phyloP scores from a whole-genome alignment of 2,888 invertebrate species.

The Entomobrya multifasciata region DNA sequence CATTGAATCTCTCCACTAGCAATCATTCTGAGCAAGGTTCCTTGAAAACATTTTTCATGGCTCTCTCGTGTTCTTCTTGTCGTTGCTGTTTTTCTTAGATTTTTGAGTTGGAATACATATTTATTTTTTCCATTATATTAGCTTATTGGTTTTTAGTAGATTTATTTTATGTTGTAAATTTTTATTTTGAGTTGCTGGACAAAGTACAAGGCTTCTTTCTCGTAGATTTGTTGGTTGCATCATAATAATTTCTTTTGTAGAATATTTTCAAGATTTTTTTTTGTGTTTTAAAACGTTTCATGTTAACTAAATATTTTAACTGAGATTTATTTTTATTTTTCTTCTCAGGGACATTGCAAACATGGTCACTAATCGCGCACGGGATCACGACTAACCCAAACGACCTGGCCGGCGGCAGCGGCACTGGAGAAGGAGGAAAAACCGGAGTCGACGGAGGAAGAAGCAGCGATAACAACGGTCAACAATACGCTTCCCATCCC shows the following conservation, averaged over 20 bases:
- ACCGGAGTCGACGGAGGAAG: slow-evolving; percentile 60
- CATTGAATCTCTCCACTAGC: background rate
- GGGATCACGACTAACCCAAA: slow-evolving; percentile 83
- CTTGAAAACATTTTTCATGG: background rate
- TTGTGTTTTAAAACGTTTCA: too few relatives aligned
- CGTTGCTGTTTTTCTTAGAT: background rate
- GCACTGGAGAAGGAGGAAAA: slow-evolving; percentile 56
- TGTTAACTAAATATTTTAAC: too few relatives aligned
- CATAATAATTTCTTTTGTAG: slow-evolving; percentile 24
- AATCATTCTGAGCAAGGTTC: slow-evolving; percentile 63
- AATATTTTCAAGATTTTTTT: background rate
- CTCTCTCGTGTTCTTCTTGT: background rate
- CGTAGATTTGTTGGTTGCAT: background rate
- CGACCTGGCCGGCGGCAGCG: slow-evolving; percentile 73
- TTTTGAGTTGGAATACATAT: background rate
- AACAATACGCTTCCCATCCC: slow-evolving; percentile 34
- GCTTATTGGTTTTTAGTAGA: background rate
- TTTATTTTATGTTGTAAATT: background rate
- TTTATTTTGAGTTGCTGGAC: background rate
- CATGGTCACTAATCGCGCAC: slow-evolving; percentile 92
- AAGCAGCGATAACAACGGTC: slow-evolving; percentile 33
- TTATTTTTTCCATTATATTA: background rate
- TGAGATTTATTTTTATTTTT: slow-evolving; percentile 7
- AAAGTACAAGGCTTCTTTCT: background rate
- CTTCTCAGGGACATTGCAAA: slow-evolving; percentile 84